Percentiles rank a stretch among this genome's conserved stretches.
These are phyloP conservation scores for Agonopterix alstromeriana DNA, from an alignment of 2,888 invertebrate genomes.

Conservation along the genomic window DNA sequence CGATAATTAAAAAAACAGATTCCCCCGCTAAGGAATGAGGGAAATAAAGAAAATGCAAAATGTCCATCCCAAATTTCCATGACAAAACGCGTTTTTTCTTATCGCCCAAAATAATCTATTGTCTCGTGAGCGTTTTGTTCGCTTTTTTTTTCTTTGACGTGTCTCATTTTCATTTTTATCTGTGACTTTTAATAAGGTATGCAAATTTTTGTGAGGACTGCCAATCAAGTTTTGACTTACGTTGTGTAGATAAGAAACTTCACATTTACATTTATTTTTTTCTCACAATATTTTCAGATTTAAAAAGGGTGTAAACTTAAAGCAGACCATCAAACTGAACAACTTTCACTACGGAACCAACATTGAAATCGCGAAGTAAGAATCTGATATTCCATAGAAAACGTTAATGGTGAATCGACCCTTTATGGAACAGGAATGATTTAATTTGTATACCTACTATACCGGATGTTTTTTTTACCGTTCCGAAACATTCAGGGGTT, in stretches of 20 bases:
- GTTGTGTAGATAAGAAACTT: constrained; percentile 33
- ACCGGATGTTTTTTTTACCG: no score
- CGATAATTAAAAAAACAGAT: constrained; percentile 76
- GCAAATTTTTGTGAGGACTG: constrained; percentile 52
- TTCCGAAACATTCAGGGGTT: no score
- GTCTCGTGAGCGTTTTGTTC: constrained; percentile 61
- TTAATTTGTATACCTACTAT: no score
- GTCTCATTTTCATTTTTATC: constrained; percentile 73
- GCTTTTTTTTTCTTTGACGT: constrained; percentile 64
- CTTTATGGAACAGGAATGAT: no score
- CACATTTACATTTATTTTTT: no score
- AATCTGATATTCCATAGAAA: no score
- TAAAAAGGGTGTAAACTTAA: no score
- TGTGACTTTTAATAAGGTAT: constrained; percentile 73
- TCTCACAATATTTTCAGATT: no score
- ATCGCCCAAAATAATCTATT: constrained; percentile 69
- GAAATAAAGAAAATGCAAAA: constrained; percentile 73
- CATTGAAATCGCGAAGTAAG: no score
- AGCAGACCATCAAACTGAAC: no score
- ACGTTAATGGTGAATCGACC: no score
- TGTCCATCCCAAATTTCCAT: constrained; percentile 72
- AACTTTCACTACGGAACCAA: no score
- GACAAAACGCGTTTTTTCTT: constrained; percentile 67
- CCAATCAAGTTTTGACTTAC: constrained; percentile 20
- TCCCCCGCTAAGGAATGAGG: constrained; percentile 48